Base-by-base conservation (phyloP, 2,797 vertebrate species). In the Pteropus rufus region DNA sequence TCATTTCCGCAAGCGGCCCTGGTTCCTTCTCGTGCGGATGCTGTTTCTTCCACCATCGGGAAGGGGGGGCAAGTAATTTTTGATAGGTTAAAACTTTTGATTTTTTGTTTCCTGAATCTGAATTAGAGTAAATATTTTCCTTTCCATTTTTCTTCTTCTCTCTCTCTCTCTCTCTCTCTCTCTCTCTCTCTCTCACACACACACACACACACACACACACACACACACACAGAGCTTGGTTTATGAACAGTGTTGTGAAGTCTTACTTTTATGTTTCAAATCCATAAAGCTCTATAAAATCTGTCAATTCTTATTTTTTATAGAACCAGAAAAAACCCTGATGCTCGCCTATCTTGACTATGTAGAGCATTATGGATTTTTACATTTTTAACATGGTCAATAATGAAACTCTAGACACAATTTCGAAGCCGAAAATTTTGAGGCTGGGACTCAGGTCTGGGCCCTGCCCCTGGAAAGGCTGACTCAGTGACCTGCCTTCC, bases 331-430 rank as follows among this genome's bases (percentile, higher is more conserved):
- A 60, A 93, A 36, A 65, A 44, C 29, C 24, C 60, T 76, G 60
- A 60, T 12, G 19, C 31, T 56, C 80, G 54, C 3, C 7, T 44
- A 52, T 23, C 64, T 10, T 36, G 89, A 26, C 36, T 11, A 60
- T 24, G 67, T 54, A 46, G 0, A 46, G 46, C 31, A 7, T 29
- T 5, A 67, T 0, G 29, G 69, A 41, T 54, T 89, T 84, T 8
- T 31, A 31, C 24, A 84, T 70, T 69, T 62, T 67, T 26, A 79
- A n/a, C 73, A 12, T 0, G 24, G 64, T 67, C 49, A 14, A 5
- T 2, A 70, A 36, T 0, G 19, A 44, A n/a, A 21, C 46, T 54
- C 5, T 1, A 34, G 0, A 10, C 2, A 11, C 18, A 36, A 31
- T 14, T 69, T 1, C 54, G 41, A 76, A 67, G 52, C 31, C 79